phyloP scores from a whole-genome alignment of 30 jellyfish, hydroid and myxozoan genomes.

The Cassiopea xamachana region DNA sequence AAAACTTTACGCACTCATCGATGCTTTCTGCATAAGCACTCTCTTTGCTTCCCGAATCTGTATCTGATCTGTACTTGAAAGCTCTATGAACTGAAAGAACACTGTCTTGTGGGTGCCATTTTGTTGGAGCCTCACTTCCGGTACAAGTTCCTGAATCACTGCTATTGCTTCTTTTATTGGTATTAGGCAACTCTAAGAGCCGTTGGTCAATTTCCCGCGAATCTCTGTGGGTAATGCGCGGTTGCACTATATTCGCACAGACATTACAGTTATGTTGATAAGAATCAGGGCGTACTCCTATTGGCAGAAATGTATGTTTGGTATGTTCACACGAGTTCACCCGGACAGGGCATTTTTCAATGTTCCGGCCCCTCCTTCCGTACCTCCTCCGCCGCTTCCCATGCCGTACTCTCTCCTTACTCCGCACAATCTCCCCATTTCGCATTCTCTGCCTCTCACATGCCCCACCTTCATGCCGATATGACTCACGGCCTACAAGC shows the following conservation, averaged over 20 bases:
- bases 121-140: conserved; percentile 38
- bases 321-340: neutral
- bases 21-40: conserved; percentile 38
- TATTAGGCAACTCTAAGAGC: neutral
- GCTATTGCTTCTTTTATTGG: conserved; percentile 22
- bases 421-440: neutral
- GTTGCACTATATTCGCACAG: neutral
- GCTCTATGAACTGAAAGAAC: neutral
- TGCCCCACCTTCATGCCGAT: neutral
- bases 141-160: conserved; percentile 71
- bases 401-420: neutral
- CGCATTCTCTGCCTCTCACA: neutral
- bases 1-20: conserved; percentile 1
- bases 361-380: neutral
- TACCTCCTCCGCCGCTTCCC: neutral
- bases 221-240: neutral
- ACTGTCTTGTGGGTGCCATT: neutral
- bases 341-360: neutral
- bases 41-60: conserved; percentile 40
- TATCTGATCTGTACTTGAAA: neutral
- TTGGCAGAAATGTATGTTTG: neutral
- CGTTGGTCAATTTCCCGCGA: neutral
- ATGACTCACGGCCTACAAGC: neutral
- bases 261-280: neutral
- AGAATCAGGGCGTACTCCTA: neutral